Evolutionary conservation across 2,113 vertebrate species (phyloP).

Genomic region (Phylloscopus whistleri): DNA sequence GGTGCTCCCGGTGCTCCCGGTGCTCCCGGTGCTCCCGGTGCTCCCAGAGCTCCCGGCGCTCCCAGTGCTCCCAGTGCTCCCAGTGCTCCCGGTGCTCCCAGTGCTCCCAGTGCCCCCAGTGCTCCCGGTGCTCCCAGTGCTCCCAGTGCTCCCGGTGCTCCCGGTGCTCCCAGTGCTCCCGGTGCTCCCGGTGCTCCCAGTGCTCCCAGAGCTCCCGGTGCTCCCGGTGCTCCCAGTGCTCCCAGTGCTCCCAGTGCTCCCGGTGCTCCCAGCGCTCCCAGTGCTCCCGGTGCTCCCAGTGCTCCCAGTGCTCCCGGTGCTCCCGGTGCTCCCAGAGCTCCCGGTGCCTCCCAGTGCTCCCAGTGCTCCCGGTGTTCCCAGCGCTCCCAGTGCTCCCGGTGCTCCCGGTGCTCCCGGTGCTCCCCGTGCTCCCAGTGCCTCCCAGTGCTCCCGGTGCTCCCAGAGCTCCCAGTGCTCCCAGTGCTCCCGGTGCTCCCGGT

Average conservation of each 20-base stretch:
- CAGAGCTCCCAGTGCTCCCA: too few species aligned
- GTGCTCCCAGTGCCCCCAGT: too few species aligned
- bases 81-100: too few species aligned
- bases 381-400: background rate
- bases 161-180: background rate
- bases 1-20: too few species aligned
- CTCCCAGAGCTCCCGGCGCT: background rate
- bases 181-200: background rate
- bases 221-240: too few species aligned
- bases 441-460: too few species aligned
- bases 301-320: background rate
- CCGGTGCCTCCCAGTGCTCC: background rate
- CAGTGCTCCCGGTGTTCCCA: background rate
- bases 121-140: too few species aligned
- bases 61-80: background rate
- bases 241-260: too few species aligned
- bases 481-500: background rate
- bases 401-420: too few species aligned
- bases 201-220: background rate
- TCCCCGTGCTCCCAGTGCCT: too few species aligned
- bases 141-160: background rate
- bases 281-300: background rate
- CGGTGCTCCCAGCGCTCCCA: too few species aligned
- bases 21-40: background rate
- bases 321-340: background rate